phyloP scores from a whole-genome alignment of 2,113 vertebrate genomes.

The Nothoprocta perdicaria region DNA sequence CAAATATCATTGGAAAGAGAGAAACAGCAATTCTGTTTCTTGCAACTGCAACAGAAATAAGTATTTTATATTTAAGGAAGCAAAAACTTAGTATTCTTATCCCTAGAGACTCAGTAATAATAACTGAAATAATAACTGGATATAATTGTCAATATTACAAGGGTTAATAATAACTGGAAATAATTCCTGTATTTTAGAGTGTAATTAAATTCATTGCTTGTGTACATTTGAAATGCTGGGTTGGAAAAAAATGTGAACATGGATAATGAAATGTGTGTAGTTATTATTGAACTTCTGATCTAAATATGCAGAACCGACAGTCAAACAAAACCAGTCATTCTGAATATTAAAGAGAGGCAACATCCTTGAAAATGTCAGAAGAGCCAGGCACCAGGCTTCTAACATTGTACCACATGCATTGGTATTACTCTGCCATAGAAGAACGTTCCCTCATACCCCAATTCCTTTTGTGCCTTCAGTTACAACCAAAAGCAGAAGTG shows the following conservation, averaged over 20 bases:
- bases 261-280: constrained; percentile 23
- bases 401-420: not conserved
- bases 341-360: not conserved
- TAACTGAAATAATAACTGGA: too few relatives aligned
- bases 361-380: not conserved
- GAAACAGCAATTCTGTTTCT: not conserved
- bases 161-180: not conserved
- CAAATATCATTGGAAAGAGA: not conserved
- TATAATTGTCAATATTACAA: too few relatives aligned
- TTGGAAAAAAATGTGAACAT: not conserved
- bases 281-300: constrained; percentile 30
- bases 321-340: constrained; percentile 3
- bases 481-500: not conserved
- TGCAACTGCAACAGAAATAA: not conserved
- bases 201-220: constrained; percentile 31
- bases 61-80: not conserved
- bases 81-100: not conserved
- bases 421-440: not conserved
- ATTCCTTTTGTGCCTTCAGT: not conserved
- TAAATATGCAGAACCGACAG: constrained; percentile 31
- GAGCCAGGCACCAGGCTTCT: not conserved
- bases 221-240: constrained; percentile 25
- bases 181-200: constrained; percentile 21
- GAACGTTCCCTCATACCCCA: not conserved
- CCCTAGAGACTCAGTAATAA: not conserved